phyloP scores from a whole-genome alignment of 1,140 invertebrate species.

The Hypsibius dujardini region DNA sequence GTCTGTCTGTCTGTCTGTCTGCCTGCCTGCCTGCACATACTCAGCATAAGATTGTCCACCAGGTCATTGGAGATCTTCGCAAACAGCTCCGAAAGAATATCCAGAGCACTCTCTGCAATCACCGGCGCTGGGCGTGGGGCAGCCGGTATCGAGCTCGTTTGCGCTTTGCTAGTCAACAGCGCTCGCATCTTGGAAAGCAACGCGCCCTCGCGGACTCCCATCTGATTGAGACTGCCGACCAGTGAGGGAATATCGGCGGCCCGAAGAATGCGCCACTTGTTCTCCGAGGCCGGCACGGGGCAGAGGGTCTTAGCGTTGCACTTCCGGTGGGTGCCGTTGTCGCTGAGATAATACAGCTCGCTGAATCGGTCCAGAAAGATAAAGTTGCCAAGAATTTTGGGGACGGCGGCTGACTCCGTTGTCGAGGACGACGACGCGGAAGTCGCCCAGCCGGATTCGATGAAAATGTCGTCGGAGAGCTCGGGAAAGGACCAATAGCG shows the following conservation, averaged over 20 bases:
- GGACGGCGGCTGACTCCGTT: not conserved
- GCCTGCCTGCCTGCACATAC: not conserved
- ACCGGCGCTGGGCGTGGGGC: not conserved
- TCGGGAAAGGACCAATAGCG: conserved; percentile 13
- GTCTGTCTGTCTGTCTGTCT: no score
- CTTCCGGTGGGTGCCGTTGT: not conserved
- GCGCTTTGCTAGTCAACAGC: not conserved
- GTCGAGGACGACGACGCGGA: not conserved
- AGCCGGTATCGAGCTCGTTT: not conserved
- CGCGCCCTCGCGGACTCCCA: not conserved
- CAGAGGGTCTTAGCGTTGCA: not conserved
- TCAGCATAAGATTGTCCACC: not conserved
- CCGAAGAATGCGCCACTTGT: not conserved
- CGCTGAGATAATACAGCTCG: not conserved
- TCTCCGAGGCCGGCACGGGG: not conserved
- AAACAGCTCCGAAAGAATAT: not conserved
- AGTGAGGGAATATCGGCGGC: not conserved
- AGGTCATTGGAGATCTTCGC: not conserved
- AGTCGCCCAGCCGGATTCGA: conserved; percentile 5
- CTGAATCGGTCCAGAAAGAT: not conserved
- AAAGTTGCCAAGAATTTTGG: not conserved
- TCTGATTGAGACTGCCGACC: not conserved
- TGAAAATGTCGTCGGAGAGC: not conserved
- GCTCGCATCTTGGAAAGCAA: not conserved
- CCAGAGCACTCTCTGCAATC: not conserved